Evolutionary conservation across 2,888 invertebrate genomes (phyloP).

Genomic region (Pseudococcus longispinus): DNA sequence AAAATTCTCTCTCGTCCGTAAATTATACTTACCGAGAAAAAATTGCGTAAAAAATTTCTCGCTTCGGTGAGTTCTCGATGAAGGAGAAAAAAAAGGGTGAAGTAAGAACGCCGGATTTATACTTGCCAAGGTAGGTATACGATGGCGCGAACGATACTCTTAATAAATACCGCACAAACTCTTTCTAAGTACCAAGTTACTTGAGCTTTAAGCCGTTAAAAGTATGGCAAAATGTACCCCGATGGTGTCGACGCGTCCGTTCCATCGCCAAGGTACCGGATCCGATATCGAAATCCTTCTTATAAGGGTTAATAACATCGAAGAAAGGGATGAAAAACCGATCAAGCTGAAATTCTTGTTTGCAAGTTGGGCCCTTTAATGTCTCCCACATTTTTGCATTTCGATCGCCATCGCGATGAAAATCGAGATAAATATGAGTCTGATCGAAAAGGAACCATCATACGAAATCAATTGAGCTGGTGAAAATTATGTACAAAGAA

Average conservation of each 20-base stretch:
- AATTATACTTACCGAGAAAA: background rate
- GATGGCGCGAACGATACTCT: background rate
- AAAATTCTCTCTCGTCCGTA: background rate
- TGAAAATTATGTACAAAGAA: no score
- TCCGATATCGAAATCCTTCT: background rate
- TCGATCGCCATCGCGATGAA: no score
- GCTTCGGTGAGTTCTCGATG: conserved; percentile 2
- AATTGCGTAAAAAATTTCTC: conserved; percentile 2
- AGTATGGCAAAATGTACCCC: background rate
- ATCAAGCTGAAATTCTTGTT: background rate
- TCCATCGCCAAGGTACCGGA: background rate
- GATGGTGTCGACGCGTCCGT: background rate
- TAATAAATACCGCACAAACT: background rate
- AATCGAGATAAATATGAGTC: no score
- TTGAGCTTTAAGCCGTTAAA: background rate
- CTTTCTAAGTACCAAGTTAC: background rate
- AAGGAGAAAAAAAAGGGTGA: background rate
- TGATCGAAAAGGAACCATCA: no score
- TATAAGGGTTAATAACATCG: background rate
- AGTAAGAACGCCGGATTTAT: background rate
- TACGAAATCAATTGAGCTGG: no score
- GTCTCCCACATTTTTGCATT: no score
- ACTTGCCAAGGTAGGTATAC: background rate
- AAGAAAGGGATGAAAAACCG: background rate
- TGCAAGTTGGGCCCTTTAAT: no score